Base-by-base conservation (phyloP, 2,113 vertebrate species). In the Oplegnathus fasciatus region DNA sequence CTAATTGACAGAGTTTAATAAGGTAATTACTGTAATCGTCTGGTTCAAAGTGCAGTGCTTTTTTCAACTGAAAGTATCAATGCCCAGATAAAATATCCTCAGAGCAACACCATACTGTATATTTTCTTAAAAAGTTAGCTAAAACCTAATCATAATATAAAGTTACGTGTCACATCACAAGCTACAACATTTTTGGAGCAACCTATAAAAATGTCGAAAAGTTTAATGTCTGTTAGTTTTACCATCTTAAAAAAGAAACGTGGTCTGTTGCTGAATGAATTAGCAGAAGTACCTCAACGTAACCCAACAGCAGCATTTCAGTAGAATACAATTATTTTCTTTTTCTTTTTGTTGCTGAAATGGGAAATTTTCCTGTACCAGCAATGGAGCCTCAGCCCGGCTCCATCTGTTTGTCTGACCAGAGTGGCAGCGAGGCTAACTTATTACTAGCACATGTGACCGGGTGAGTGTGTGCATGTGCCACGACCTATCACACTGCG, bases 391-490 rank as follows among this genome's bases (percentile, higher is more conserved):
- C 68, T 72, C 74, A 74, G 75, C 65, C 57, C 50, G 40, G 50
- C 55, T 88, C 80, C 82, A 90, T 86, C 76, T 91, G 83, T 87
- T 86, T 64, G 75, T 77, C 75, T 71, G 74, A 74, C 73, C 80
- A 52, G 79, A 89, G 85, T 87, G 67, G 86, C 84, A 80, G 86
- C 24, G 46, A 83, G 84, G 42, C 72, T 87, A 88, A 87, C 78
- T 93, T 94, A 94, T 94, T 92, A 88, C 88, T 88, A 89, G 83
- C 94, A 94, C 89, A 95, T 95, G 92, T 92, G 93, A 91, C 92
- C 91, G 72, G 87, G 89, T 87, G 90, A 91, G 81, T 65, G 82
- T 86, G 86, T 89, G 71, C 76, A 75, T 86, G 82, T 46, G 77
- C 87, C 84, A 75, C 55, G 74, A 80, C 90, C 86, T 81, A 91